Evolutionary conservation across 2,888 invertebrate genomes (phyloP).

Genomic region (Oeneis ivallda): DNA sequence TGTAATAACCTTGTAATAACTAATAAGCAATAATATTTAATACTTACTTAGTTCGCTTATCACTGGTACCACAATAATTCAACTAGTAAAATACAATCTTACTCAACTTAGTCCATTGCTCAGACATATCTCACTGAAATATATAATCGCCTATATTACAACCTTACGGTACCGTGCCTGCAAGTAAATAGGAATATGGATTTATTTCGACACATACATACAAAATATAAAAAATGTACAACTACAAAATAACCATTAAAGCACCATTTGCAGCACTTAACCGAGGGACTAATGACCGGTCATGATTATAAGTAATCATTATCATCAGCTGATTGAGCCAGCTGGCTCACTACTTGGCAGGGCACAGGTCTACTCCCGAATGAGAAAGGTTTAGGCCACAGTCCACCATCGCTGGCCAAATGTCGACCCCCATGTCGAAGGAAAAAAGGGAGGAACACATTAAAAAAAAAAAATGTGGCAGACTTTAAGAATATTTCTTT

Average conservation of each 20-base stretch:
- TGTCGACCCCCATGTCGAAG: too few species aligned
- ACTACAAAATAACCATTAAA: background rate
- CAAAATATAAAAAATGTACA: background rate
- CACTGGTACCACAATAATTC: slow-evolving; percentile 7
- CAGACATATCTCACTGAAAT: slow-evolving; percentile 18
- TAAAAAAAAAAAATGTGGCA: too few species aligned
- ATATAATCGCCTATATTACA: background rate
- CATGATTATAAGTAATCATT: too few species aligned
- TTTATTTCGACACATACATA: background rate
- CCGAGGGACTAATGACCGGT: too few species aligned
- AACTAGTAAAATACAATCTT: slow-evolving; percentile 15
- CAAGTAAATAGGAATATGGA: background rate
- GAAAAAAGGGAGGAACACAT: too few species aligned
- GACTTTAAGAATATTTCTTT: too few species aligned
- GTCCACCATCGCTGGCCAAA: too few species aligned
- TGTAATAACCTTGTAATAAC: background rate
- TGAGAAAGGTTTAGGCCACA: too few species aligned
- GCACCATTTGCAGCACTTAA: too few species aligned
- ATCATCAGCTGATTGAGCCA: too few species aligned
- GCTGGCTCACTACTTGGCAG: too few species aligned
- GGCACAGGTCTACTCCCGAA: too few species aligned
- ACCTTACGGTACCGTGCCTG: background rate
- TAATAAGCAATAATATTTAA: background rate
- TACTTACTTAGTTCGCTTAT: background rate
- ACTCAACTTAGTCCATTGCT: slow-evolving; percentile 15